Evolutionary conservation across 2,113 vertebrate species (phyloP).

Genomic region (Sphyrna mokarran): DNA sequence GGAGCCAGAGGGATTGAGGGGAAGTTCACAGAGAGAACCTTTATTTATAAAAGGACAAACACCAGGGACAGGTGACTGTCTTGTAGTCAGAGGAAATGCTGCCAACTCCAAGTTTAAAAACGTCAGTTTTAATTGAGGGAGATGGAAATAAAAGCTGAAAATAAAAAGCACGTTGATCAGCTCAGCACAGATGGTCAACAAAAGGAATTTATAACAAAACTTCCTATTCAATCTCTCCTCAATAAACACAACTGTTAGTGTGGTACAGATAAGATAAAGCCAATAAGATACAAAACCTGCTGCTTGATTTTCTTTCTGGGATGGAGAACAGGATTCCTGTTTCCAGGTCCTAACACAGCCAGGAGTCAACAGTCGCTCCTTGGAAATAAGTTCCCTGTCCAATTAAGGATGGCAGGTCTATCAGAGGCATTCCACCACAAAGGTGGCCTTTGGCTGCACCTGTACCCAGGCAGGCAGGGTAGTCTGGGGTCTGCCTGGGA

Average conservation of each 20-base stretch:
- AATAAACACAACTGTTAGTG: neutral
- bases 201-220: neutral
- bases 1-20: neutral
- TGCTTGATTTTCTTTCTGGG: no score
- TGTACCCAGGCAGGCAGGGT: no score
- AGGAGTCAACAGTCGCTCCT: no score
- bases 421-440: no score
- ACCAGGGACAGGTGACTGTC: neutral
- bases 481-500: no score
- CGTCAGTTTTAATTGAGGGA: neutral
- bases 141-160: neutral
- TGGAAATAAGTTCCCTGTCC: no score
- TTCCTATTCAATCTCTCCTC: neutral
- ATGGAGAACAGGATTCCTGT: no score
- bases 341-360: no score
- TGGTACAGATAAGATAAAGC: neutral
- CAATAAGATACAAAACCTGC: no score
- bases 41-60: neutral
- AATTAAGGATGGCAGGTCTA: no score
- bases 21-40: neutral
- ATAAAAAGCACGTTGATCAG: neutral
- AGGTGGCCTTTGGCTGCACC: no score
- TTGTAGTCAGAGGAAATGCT: neutral
- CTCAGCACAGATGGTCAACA: neutral
- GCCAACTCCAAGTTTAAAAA: neutral